phyloP scores from a whole-genome alignment of 1,140 invertebrate genomes.

The Drosophila sechellia region DNA sequence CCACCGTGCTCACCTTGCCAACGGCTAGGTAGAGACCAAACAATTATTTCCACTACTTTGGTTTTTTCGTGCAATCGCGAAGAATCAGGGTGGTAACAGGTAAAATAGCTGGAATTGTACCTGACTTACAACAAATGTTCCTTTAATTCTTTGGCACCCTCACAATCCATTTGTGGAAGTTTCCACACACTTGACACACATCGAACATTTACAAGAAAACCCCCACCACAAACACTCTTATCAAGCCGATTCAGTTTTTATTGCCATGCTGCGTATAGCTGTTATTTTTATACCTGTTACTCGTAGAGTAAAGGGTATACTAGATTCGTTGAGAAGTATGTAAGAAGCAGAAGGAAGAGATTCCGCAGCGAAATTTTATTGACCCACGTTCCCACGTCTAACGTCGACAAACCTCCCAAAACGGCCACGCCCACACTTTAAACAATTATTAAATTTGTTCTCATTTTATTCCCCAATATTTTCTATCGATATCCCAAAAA shows the following conservation, averaged over 20 bases:
- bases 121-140: conserved; percentile 3
- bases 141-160: conserved; percentile 14
- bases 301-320: no score
- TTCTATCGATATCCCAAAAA: no score
- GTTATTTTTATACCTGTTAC: not conserved
- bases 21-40: conserved; percentile 10
- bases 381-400: no score
- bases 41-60: conserved; percentile 28
- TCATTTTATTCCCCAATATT: no score
- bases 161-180: conserved; percentile 48
- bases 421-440: no score
- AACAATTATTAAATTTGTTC: no score
- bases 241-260: conserved; percentile 11
- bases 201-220: conserved; percentile 12
- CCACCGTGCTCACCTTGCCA: conserved; percentile 3
- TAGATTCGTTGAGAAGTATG: no score
- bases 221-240: conserved; percentile 38
- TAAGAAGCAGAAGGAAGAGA: no score
- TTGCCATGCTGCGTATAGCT: not conserved
- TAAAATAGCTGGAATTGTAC: conserved; percentile 43
- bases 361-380: no score
- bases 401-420: no score
- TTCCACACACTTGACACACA: conserved; percentile 51
- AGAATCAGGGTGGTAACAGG: conserved; percentile 15
- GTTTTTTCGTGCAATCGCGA: conserved; percentile 19